A percentile compares a stretch with the other conserved stretches of the same genome.
phyloP scores from a whole-genome alignment of 2,797 vertebrate genomes.

The Vespertilio murinus region DNA sequence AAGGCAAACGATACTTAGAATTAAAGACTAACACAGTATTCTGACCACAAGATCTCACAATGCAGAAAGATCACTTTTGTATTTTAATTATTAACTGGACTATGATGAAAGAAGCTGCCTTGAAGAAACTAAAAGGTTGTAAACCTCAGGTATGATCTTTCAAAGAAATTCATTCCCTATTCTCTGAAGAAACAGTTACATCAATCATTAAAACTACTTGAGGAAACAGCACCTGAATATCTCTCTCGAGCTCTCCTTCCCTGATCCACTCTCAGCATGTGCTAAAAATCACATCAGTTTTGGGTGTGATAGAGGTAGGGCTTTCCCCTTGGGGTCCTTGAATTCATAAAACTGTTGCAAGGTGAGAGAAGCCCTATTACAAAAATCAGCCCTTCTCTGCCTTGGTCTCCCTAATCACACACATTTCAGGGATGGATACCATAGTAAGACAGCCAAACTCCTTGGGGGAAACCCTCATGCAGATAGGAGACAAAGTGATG shows the following conservation, averaged over 20 bases:
- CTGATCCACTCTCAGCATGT: background rate
- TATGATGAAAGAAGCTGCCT: conserved; percentile 8
- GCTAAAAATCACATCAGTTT: conserved; percentile 10
- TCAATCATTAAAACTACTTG: conserved; percentile 29
- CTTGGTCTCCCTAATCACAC: background rate
- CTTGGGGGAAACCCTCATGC: background rate
- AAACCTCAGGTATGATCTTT: conserved; percentile 37
- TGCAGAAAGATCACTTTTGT: conserved; percentile 14
- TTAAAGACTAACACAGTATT: conserved; percentile 45
- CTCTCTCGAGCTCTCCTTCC: background rate
- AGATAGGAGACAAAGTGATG: background rate
- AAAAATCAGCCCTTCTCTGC: background rate
- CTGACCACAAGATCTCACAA: background rate
- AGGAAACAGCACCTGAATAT: background rate
- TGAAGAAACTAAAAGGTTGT: conserved; percentile 35
- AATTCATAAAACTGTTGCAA: conserved; percentile 43
- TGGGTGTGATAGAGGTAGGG: background rate
- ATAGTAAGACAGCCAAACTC: background rate
- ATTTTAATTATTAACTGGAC: conserved; percentile 38
- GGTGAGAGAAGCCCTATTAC: background rate
- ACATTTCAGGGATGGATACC: background rate
- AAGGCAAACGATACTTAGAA: conserved; percentile 37
- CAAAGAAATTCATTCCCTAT: background rate
- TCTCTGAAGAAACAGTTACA: conserved; percentile 38
- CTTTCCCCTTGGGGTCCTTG: background rate